A percentile compares a stretch with the other conserved stretches of the same genome.
phyloP scores from a whole-genome alignment of 2,797 vertebrate species.

The Esox lucius region DNA sequence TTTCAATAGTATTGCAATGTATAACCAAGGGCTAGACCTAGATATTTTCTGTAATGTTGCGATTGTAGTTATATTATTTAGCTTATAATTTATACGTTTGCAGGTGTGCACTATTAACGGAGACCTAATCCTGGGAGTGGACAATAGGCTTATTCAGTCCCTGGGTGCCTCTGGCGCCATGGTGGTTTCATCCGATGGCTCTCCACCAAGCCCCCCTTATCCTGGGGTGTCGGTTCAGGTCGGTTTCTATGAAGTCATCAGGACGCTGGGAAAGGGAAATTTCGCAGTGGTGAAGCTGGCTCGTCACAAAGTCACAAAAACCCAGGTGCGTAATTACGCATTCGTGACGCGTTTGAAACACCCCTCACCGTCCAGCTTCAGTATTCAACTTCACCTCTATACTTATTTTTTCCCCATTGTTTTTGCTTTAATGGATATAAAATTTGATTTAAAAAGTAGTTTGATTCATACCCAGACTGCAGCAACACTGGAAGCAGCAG shows the following conservation, averaged over 20 bases:
- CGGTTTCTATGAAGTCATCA: conserved; percentile 84
- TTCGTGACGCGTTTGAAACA: neutral
- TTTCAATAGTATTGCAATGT: neutral
- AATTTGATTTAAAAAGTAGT: too few relatives aligned
- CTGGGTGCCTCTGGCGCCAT: conserved; percentile 49
- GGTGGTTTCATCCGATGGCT: conserved; percentile 77
- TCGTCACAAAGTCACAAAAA: conserved; percentile 82
- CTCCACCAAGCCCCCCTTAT: conserved; percentile 39
- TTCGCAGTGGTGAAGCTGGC: conserved; percentile 87
- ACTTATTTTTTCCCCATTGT: neutral
- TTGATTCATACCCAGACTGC: too few relatives aligned
- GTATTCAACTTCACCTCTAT: neutral
- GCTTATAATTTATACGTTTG: neutral
- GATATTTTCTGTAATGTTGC: neutral
- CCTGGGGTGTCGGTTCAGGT: conserved; percentile 75
- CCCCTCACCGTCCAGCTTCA: neutral
- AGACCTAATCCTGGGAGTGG: neutral
- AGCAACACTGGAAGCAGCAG: too few relatives aligned
- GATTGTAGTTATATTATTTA: neutral
- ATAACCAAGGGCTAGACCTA: neutral
- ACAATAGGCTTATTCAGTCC: conserved; percentile 1
- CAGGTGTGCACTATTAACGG: neutral
- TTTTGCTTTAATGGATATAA: neutral
- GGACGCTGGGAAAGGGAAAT: conserved; percentile 84
- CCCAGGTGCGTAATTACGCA: conserved; percentile 67